These are phyloP conservation scores for Drepana arcuata DNA, from an alignment of 1,140 invertebrate genomes.

Conservation along the genomic window DNA sequence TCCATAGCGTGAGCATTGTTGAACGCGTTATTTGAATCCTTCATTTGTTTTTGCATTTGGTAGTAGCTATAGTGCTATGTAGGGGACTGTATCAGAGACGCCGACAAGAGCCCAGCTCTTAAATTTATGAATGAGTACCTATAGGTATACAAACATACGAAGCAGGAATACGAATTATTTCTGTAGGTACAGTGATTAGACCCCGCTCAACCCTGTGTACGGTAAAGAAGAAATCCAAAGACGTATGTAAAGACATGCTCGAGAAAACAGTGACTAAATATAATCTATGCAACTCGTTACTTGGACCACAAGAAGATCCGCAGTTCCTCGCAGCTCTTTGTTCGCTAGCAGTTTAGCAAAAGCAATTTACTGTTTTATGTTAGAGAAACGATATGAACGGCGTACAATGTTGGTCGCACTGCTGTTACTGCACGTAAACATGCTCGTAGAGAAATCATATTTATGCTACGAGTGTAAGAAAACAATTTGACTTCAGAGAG, in stretches of 20 bases:
- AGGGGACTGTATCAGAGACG: too few relatives aligned
- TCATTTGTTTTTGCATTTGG: too few relatives aligned
- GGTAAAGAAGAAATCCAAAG: too few relatives aligned
- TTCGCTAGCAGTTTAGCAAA: constrained; percentile 44
- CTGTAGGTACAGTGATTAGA: too few relatives aligned
- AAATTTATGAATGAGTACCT: too few relatives aligned
- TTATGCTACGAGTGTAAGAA: background rate
- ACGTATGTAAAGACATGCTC: background rate
- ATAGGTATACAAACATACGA: too few relatives aligned
- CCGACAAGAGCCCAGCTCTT: too few relatives aligned
- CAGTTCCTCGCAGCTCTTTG: constrained; percentile 23
- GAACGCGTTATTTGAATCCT: too few relatives aligned
- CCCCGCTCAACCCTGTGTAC: too few relatives aligned
- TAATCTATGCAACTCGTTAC: background rate
- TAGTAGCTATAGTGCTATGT: too few relatives aligned
- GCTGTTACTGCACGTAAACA: background rate
- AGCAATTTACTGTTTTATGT: constrained; percentile 48
- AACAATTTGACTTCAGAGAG: background rate
- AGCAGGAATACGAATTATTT: background rate
- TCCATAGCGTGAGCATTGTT: too few relatives aligned
- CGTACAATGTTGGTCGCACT: background rate
- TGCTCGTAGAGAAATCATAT: background rate
- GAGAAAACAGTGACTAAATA: background rate
- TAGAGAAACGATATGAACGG: constrained; percentile 20
- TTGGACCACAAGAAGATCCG: constrained; percentile 9